Evolutionary conservation across 2,797 vertebrate genomes (phyloP).

Genomic region (Synaphobranchus kaupii): DNA sequence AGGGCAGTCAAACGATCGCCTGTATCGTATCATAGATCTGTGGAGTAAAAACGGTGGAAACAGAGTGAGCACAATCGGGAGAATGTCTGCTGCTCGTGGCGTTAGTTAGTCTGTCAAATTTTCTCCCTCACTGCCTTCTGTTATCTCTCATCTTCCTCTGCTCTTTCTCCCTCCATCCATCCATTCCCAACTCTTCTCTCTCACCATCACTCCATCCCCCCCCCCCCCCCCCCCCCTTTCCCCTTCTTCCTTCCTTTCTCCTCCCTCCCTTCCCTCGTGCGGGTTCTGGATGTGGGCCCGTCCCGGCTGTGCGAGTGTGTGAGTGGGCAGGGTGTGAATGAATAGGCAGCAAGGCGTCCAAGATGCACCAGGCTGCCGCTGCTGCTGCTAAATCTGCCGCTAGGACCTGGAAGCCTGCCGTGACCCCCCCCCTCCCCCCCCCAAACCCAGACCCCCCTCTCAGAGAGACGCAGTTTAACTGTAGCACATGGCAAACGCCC

Average conservation of each 20-base stretch:
- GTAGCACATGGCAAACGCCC: no score
- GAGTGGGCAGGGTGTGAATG: constrained; percentile 39
- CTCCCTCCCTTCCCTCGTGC: not conserved
- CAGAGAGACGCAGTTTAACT: no score
- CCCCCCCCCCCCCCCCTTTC: not conserved
- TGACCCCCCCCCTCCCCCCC: no score
- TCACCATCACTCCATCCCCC: not conserved
- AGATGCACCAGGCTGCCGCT: constrained; percentile 23
- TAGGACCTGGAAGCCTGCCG: not conserved
- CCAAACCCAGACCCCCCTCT: no score
- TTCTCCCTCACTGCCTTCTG: not conserved
- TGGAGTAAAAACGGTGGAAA: not conserved
- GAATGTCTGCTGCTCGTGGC: not conserved
- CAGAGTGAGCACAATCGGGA: not conserved
- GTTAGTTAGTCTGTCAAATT: not conserved
- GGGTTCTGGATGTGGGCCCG: constrained; percentile 35
- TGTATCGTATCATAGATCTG: not conserved
- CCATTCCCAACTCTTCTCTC: not conserved
- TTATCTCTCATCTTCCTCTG: not conserved
- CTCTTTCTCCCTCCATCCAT: not conserved
- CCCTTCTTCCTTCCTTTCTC: not conserved
- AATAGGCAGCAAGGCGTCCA: constrained; percentile 35
- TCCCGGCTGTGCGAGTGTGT: constrained; percentile 1
- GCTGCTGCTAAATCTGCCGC: constrained; percentile 28
- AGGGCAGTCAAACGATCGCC: not conserved